A percentile compares a stretch with the other conserved stretches of the same genome.
phyloP scores from a whole-genome alignment of 2,797 vertebrate genomes.

The Champsocephalus gunnari region DNA sequence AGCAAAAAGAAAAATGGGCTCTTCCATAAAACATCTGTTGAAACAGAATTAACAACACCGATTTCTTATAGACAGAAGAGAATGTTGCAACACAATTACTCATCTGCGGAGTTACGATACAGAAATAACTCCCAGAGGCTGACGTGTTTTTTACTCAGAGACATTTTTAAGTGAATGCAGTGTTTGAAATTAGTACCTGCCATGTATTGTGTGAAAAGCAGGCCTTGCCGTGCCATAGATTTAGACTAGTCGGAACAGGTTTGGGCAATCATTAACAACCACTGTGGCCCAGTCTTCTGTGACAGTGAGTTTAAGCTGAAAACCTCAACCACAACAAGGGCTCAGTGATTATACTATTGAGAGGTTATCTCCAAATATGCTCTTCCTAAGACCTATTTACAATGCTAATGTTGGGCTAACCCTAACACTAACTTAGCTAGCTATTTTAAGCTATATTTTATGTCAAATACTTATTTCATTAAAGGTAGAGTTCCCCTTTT shows the following conservation, averaged over 20 bases:
- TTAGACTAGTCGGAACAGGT: slow-evolving; percentile 86
- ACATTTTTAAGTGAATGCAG: slow-evolving; percentile 9
- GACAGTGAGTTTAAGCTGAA: slow-evolving; percentile 73
- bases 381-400: slow-evolving; percentile 27
- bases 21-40: slow-evolving; percentile 37
- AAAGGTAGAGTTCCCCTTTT: slow-evolving; percentile 10
- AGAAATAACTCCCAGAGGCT: slow-evolving; percentile 35
- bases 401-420: neutral
- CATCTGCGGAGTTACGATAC: neutral
- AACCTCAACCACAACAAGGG: slow-evolving; percentile 68
- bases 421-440: neutral
- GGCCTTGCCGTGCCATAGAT: slow-evolving; percentile 76
- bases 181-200: slow-evolving; percentile 67
- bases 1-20: slow-evolving; percentile 23
- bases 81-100: neutral
- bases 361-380: slow-evolving; percentile 34
- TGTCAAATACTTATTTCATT: neutral
- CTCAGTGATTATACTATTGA: slow-evolving; percentile 35
- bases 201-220: slow-evolving; percentile 72
- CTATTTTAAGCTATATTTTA: neutral
- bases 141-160: slow-evolving; percentile 20
- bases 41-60: slow-evolving; percentile 21
- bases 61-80: slow-evolving; percentile 17
- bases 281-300: slow-evolving; percentile 78
- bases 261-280: slow-evolving; percentile 87